Evolutionary conservation across 2,113 vertebrate species (phyloP), one percentile per base, ranked within the genome.

Genomic region (Plestiodon gilberti): DNA sequence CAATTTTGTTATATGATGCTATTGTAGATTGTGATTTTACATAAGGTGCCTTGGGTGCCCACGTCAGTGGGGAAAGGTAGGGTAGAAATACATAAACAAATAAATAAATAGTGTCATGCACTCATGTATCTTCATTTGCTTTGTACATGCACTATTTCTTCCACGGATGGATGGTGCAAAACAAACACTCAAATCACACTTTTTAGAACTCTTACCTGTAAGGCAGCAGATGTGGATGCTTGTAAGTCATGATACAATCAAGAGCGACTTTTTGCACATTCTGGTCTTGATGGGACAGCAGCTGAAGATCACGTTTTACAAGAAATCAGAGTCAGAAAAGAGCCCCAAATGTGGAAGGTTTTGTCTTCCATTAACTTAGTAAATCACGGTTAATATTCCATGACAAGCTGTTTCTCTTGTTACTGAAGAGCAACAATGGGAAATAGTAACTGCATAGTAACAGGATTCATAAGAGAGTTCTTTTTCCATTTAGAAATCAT

Each of bases 231-330:
- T 97, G 96, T 8, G 98, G 96, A 90, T 99, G 97, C 85, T 97
- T 99, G 92, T 99, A 99, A 0, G 98, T 97, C 95, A 99, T 95
- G 70, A 99, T 90, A 91, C 99, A 99, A 71, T 98, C 98, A 93
- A 99, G 96, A 1, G 98, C 97, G 85, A 97, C 96, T 93, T 95
- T 97, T 92, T 99, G 99, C 55, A 99, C 98, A 28, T 94, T 96
- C 93, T 98, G 98, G 93, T 99, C 98, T 94, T 98, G 98, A 92
- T 99, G 99, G 71, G 97, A 98, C 81, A 99, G 95, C 82, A 99
- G 88, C 99, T 99, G 92, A 70, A 93, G 81, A 88, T 22, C 40
- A 88, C 25, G 86, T 88, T 86, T 89, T 77, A 93, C 1, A 87
- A 87, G 78, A 74, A 90, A 91, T 67, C 67, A 87, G 81, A 94